Base-by-base conservation (phyloP, 1,140 invertebrate species). In the Papilio machaon region DNA sequence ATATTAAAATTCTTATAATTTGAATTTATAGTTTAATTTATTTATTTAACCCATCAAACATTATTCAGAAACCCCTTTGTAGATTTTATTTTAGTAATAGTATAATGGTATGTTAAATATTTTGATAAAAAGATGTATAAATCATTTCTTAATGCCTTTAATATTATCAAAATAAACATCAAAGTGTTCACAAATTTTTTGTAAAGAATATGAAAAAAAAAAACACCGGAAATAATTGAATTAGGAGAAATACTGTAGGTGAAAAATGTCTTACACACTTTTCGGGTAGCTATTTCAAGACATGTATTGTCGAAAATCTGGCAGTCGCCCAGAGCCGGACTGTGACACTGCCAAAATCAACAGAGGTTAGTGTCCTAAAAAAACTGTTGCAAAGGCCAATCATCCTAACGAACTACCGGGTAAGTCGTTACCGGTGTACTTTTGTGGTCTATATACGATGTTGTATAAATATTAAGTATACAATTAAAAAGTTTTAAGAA, bases 281-380 rank as follows among this genome's bases (percentile, higher is more conserved):
- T 90, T 85, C 84, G 80, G 77, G 85, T 83, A 70, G 87, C 87
- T 94, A 94, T 94, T 94, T 94, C 84, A 82, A 89, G 90, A 82
- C 79, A 82, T 85, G 90, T 89, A 94, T 93, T 93, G 93, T 94
- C 88, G 91, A 90, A 89, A 89, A 85, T 90, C 88, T 94, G 93
- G 93, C 93, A 94, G 52, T n/a, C 47, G 79, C 90, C 93, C 93
- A 94, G 90, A 82, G 67, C 67, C 80, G 82, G 84, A 82, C 84
- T 88, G 91, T 91, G 91, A 90, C 91, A 91, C 88, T 89, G 91
- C 91, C 92, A 94, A 91, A 91, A 88, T 89, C 84, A 90, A 91
- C 88, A 92, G 87, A 93, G 93, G 93, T 93, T 91, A 94, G 85
- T 92, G 90, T 87, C 90, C 89, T 89, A 92, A 91, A 92, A 91